Base-by-base conservation (phyloP, 1,140 invertebrate species). In the Penaeus indicus region DNA sequence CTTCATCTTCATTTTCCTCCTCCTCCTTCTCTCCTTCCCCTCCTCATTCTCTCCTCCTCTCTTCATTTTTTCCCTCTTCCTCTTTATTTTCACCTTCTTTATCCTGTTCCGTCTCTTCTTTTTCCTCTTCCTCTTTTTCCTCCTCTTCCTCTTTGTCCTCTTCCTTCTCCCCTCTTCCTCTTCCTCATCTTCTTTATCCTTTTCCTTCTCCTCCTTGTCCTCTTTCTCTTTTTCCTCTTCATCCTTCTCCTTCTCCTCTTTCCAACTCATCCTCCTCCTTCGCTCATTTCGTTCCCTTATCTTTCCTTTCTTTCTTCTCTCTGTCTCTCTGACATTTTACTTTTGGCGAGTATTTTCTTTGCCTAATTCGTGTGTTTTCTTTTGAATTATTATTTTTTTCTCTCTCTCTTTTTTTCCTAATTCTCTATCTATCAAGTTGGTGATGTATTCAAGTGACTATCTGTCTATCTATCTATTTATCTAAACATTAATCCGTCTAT, bases 291-390 rank as follows among this genome's bases (percentile, higher is more conserved):
- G 25, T 75, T 75, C 13, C 18, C 63, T 67, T 67, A 21, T 67
- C 1, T 1, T 67, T 19, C 3, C n/a, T 19, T n/a, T n/a, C 38
- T 25, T 25, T 32, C 38, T 32, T 75, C 72, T 75, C 72, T 75
- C 72, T 75, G 3, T 75, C 72, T 75, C 72, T 75, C 25, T 60
- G 78, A 19, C 22, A 80, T 80, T 60, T 25, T 16, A 22, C 25
- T 22, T 18, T n/a, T 5, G 77, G 77, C 60, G 77, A n/a, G 25
- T 54, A 78, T 78, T 78, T 47, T n/a, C 77, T 78, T 78, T 78
- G n/a, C 27, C 77, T 42, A 25, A 78, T 38, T 25, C 77, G 42
- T 21, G 77, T 11, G 18, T 32, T 78, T 47, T 78, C 60, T 78
- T 25, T 27, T 16, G 3, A 78, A 19, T 60, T 25, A 22, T 60